Evolutionary conservation across 2,797 vertebrate species (phyloP).

Genomic region (Brachymystax lenok): DNA sequence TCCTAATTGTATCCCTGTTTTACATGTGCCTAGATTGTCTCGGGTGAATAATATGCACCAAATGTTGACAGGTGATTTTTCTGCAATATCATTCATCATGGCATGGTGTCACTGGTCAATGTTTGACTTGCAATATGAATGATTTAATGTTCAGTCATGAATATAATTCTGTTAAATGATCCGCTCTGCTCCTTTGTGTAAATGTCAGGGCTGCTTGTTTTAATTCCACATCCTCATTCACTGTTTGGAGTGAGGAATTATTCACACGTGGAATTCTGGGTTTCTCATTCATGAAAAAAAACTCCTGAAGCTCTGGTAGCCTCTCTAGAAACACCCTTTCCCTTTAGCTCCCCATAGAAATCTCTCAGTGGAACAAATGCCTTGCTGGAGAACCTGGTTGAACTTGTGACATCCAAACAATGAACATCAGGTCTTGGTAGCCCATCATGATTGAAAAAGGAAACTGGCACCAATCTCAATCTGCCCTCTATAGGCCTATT

Average conservation of each 20-base stretch:
- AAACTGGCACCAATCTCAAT: background rate
- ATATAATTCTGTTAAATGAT: conserved; percentile 67
- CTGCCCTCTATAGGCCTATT: background rate
- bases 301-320: conserved; percentile 16
- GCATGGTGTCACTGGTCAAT: conserved; percentile 20
- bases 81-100: conserved; percentile 9
- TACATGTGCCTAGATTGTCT: background rate
- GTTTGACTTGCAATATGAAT: conserved; percentile 54
- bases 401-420: background rate
- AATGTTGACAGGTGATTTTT: background rate
- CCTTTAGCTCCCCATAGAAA: background rate
- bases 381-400: background rate
- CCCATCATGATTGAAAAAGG: background rate
- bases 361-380: background rate
- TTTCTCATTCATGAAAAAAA: conserved; percentile 43
- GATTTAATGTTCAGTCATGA: conserved; percentile 63
- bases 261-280: conserved; percentile 19
- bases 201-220: conserved; percentile 46
- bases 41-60: background rate
- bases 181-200: conserved; percentile 54
- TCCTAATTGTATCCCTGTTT: conserved; percentile 3
- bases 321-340: background rate
- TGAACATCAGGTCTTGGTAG: background rate
- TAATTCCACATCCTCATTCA: conserved; percentile 48
- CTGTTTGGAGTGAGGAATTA: conserved; percentile 38